A percentile compares a stretch with the other conserved stretches of the same genome.
Conservation (phyloP, 2,797 vertebrate species). For the Hyperoplus immaculatus region DNA sequence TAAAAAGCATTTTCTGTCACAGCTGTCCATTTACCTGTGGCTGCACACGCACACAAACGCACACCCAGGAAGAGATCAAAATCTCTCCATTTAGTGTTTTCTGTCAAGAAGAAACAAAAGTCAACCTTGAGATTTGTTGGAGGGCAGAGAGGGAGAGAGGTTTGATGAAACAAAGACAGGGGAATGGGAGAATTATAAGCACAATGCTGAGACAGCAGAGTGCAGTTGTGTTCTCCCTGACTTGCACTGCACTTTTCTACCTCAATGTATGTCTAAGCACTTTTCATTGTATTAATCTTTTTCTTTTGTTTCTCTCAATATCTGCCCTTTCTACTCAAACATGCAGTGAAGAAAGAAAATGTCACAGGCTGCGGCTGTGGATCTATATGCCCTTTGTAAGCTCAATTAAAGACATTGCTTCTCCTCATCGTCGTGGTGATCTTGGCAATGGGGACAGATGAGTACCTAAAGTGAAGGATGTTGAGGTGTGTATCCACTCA, state of each 20-base stretch:
- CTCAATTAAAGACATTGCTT: constrained; percentile 43
- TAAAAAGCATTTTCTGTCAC: constrained; percentile 37
- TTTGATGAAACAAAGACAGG: constrained; percentile 43
- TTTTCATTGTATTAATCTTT: constrained; percentile 51
- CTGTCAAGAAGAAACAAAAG: constrained; percentile 46
- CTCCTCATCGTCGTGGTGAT: constrained; percentile 40
- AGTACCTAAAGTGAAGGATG: constrained; percentile 13
- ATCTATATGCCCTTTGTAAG: constrained; percentile 52
- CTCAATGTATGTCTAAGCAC: constrained; percentile 49
- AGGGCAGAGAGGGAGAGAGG: constrained; percentile 36
- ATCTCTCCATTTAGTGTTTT: constrained; percentile 53
- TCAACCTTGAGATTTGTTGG: constrained; percentile 51
- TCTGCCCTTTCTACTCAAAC: constrained; percentile 54
- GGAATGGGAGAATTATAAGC: constrained; percentile 41
- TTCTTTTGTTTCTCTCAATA: constrained; percentile 45
- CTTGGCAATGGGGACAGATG: constrained; percentile 11
- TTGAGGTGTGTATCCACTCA: not conserved
- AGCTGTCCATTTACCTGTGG: constrained; percentile 49
- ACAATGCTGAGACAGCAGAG: constrained; percentile 54
- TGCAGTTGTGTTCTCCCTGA: constrained; percentile 33
- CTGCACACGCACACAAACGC: constrained; percentile 6
- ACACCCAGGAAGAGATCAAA: constrained; percentile 18
- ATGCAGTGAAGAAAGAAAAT: constrained; percentile 47
- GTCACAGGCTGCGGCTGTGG: constrained; percentile 36
- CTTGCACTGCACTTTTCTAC: constrained; percentile 36